Conservation (phyloP, 2,113 vertebrate genomes). For the Phainopepla nitens region DNA sequence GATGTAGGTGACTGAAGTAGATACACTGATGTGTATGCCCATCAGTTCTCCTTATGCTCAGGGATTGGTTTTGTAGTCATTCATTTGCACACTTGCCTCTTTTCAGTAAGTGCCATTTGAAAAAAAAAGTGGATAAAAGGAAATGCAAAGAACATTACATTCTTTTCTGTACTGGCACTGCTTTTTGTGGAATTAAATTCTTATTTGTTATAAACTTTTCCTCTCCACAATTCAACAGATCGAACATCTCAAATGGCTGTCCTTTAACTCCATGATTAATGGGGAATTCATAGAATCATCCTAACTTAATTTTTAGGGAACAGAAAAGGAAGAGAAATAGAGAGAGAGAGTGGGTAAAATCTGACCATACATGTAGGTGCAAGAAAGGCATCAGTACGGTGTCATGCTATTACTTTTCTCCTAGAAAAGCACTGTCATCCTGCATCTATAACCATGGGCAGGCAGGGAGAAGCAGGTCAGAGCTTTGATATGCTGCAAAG, state of each 20-base stretch:
- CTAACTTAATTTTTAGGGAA: neutral
- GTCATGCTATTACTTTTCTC: neutral
- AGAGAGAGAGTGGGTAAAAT: neutral
- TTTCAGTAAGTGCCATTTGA: neutral
- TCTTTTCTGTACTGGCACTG: neutral
- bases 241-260: neutral
- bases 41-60: neutral
- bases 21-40: neutral
- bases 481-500: neutral
- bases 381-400: neutral
- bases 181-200: neutral
- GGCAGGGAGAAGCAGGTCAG: neutral
- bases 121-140: neutral
- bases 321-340: neutral
- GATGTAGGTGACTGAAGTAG: neutral
- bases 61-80: neutral
- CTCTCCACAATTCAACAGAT: neutral
- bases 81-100: accelerated
- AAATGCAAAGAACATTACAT: accelerated
- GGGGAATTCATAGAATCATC: neutral
- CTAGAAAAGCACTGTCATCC: neutral
- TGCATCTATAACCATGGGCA: neutral
- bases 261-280: neutral
- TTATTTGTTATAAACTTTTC: neutral
- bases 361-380: neutral